Conservation (phyloP, 2,797 vertebrate genomes). For the Leptoclinus maculatus region DNA sequence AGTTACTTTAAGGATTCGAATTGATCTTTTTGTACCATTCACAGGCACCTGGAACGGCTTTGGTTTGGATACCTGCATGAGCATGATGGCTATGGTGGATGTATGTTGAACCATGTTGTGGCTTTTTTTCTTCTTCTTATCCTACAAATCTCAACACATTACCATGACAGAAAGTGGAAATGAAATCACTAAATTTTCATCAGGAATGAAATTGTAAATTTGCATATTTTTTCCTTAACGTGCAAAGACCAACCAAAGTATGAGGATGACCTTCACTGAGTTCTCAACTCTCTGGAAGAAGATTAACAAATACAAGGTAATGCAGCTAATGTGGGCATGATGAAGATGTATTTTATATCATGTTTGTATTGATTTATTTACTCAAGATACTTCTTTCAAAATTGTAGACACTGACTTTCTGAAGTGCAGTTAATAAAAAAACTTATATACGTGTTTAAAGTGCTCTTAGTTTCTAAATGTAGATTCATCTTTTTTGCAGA, state of each 20-base stretch:
- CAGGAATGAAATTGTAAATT: neutral
- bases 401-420: neutral
- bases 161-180: neutral
- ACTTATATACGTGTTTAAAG: neutral
- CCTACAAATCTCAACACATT: neutral
- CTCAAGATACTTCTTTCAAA: neutral
- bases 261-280: conserved; percentile 41
- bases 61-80: conserved; percentile 43
- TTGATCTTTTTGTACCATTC: neutral
- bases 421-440: neutral
- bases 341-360: neutral
- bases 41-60: conserved; percentile 44
- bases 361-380: neutral
- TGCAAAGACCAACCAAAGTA: conserved; percentile 37
- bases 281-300: conserved; percentile 64
- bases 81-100: conserved; percentile 51
- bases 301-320: conserved; percentile 57
- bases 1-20: neutral
- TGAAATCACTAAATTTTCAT: neutral
- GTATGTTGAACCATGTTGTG: conserved; percentile 34
- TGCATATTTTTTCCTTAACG: conserved; percentile 35
- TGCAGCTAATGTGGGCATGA: neutral
- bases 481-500: conserved; percentile 35
- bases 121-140: neutral
- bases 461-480: neutral